phyloP scores from a whole-genome alignment of 2,888 invertebrate species.

The Platycnemis pennipes region DNA sequence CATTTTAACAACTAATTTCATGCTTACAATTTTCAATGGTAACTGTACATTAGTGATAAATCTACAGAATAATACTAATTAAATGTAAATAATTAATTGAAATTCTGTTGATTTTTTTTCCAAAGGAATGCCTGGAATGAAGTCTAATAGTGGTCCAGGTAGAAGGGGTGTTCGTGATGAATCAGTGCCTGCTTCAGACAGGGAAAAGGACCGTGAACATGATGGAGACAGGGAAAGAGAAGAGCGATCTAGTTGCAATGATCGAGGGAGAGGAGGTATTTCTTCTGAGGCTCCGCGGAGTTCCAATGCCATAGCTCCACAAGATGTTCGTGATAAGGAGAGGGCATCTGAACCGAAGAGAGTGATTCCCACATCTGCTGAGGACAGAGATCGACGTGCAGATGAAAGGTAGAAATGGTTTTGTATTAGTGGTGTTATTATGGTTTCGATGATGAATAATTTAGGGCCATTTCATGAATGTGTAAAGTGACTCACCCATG shows the following conservation, averaged over 20 bases:
- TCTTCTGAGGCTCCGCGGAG: constrained; percentile 15
- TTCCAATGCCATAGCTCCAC: background rate
- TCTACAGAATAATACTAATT: no score
- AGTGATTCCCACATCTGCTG: constrained; percentile 49
- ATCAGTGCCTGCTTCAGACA: constrained; percentile 73
- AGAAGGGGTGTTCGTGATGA: constrained; percentile 42
- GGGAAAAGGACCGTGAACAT: constrained; percentile 77
- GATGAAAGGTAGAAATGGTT: constrained; percentile 42
- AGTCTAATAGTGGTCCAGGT: background rate
- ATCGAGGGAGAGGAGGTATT: constrained; percentile 24
- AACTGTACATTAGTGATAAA: no score
- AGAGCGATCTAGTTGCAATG: background rate
- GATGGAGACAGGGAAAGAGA: constrained; percentile 70
- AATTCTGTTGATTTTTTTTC: background rate
- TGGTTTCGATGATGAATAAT: background rate
- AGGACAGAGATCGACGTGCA: constrained; percentile 28
- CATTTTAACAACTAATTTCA: no score
- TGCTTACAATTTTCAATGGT: no score
- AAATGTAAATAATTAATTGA: background rate
- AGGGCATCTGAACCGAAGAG: constrained; percentile 44
- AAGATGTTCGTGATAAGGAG: constrained; percentile 43
- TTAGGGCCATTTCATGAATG: background rate
- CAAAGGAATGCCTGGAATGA: constrained; percentile 21
- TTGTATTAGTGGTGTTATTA: background rate
- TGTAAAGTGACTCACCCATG: no score